Percentiles rank a stretch among this genome's conserved stretches.
phyloP scores from a whole-genome alignment of 2,113 vertebrate genomes.

The Phylloscopus trochilus region DNA sequence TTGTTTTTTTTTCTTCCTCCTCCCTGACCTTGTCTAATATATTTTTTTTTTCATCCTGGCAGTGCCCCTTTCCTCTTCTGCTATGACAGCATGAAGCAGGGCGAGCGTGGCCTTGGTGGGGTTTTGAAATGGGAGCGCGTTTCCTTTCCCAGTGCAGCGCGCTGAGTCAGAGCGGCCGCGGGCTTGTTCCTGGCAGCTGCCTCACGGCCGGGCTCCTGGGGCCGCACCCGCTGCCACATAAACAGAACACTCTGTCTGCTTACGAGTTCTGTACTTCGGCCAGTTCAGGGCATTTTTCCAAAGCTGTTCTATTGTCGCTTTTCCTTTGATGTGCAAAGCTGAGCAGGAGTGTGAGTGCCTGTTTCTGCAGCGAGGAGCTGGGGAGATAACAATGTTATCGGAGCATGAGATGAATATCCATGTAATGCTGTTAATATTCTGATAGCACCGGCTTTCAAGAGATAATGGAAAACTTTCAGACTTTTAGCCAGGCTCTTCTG shows the following conservation, averaged over 20 bases:
- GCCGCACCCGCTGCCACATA: conserved; percentile 45
- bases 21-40: background rate
- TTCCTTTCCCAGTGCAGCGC: conserved; percentile 73
- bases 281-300: background rate
- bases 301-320: background rate
- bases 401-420: background rate
- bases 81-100: background rate
- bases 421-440: conserved; percentile 8
- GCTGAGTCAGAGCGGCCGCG: conserved; percentile 62
- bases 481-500: background rate
- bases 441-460: background rate
- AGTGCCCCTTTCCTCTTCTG: conserved; percentile 45
- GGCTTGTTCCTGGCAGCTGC: conserved; percentile 1
- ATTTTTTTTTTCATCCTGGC: background rate
- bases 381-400: background rate
- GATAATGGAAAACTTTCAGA: background rate
- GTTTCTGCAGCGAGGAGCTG: background rate
- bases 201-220: background rate
- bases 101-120: conserved; percentile 9
- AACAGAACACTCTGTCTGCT: conserved; percentile 36
- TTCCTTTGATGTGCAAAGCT: conserved; percentile 24
- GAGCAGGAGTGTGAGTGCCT: background rate
- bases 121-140: background rate
- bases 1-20: background rate
- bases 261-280: background rate